These are phyloP conservation scores for Bombus turneri DNA, from an alignment of 1,140 invertebrate species.

Conservation along the genomic window DNA sequence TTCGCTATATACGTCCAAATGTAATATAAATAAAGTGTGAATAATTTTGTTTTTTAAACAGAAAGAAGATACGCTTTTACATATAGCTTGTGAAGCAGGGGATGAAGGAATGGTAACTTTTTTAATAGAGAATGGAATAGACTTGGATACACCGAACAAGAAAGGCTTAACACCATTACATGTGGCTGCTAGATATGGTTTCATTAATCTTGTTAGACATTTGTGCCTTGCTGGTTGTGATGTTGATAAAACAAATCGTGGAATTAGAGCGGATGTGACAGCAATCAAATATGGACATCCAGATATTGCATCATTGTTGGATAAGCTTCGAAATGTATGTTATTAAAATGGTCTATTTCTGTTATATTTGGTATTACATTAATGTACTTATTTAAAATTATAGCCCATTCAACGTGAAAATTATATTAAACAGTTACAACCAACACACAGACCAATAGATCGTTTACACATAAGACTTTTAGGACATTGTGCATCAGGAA, in stretches of 20 bases:
- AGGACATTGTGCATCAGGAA: conserved; percentile 90
- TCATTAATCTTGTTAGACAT: conserved; percentile 89
- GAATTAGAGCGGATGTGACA: conserved; percentile 91
- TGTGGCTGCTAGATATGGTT: conserved; percentile 88
- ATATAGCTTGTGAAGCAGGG: conserved; percentile 88
- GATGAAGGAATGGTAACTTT: conserved; percentile 87
- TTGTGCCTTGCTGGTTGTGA: conserved; percentile 89
- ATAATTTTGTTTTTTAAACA: conserved; percentile 73
- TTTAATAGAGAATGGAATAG: conserved; percentile 89
- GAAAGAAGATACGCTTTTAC: conserved; percentile 90
- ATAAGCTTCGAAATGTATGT: conserved; percentile 87
- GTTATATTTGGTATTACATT: background rate
- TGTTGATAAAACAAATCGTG: conserved; percentile 87
- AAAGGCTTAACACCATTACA: conserved; percentile 89
- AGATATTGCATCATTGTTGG: conserved; percentile 89
- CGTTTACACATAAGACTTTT: conserved; percentile 90
- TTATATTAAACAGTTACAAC: conserved; percentile 88
- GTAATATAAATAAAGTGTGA: conserved; percentile 13
- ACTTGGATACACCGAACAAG: conserved; percentile 87
- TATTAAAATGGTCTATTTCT: conserved; percentile 12
- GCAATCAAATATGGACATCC: conserved; percentile 91
- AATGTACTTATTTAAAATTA: conserved; percentile 31
- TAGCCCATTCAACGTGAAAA: conserved; percentile 83
- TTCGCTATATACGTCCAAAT: background rate
- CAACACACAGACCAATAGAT: conserved; percentile 85